phyloP scores from a whole-genome alignment of 2,113 vertebrate genomes.

The Vireo altiloquus region DNA sequence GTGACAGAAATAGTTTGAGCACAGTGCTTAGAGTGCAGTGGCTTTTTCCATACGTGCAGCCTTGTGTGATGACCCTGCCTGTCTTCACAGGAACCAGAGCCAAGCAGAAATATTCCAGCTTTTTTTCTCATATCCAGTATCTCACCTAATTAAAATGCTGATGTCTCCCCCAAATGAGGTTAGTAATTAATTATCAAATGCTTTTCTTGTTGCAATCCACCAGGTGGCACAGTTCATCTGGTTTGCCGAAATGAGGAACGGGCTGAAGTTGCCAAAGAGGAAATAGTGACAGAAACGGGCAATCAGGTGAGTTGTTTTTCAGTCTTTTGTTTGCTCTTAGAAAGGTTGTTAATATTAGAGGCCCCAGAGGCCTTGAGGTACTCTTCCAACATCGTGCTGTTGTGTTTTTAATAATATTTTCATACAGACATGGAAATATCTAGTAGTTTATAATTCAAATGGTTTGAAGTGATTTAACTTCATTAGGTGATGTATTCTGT shows the following conservation, averaged over 20 bases:
- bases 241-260: constrained; percentile 77
- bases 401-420: background rate
- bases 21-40: background rate
- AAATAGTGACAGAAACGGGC: constrained; percentile 74
- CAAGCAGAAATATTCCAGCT: background rate
- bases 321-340: background rate
- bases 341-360: background rate
- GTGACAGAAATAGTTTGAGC: background rate
- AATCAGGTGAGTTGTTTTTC: constrained; percentile 68
- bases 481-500: background rate
- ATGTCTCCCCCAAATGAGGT: background rate
- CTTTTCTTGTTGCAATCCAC: constrained; percentile 24
- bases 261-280: constrained; percentile 75
- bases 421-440: accelerated
- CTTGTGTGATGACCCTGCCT: accelerated
- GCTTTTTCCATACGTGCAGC: background rate
- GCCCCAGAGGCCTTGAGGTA: background rate
- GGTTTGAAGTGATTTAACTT: background rate
- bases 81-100: background rate
- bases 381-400: background rate
- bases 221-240: constrained; percentile 86
- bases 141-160: background rate
- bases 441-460: background rate
- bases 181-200: background rate
- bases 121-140: background rate